Evolutionary conservation across 2,113 vertebrate genomes (phyloP), one percentile per base, ranked within the genome.

Genomic region (Pao palembangensis): DNA sequence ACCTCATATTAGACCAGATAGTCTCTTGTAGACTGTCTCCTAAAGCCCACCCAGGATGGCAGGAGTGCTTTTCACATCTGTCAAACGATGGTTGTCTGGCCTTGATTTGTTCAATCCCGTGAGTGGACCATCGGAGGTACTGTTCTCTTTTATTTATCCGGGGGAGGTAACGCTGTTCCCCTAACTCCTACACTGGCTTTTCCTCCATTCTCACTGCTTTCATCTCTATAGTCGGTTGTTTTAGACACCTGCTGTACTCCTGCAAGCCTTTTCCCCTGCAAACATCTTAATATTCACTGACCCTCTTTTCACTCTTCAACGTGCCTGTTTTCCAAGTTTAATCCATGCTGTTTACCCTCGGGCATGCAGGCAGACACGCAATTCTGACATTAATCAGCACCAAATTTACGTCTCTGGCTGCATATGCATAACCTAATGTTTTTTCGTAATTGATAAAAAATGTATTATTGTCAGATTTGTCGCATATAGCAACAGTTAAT

Each of bases 81-180:
- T 73, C 73, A 80, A 53, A 19, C 23, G 78, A 83, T 76, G 82
- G 72, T 68, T n/a, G 54, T 55, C 60, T 62, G 78, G 46, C 68
- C 64, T 76, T 74, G 71, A 58, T 66, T 69, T 78, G 64, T 46
- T 47, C 66, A 52, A 43, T 56, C 55, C 71, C 58, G 56, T 61
- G 71, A 73, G 63, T 71, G 81, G 60, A 61, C 67, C 51, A 23
- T 51, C 56, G 67, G 76, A 89, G 88, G 88, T 87, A 88, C 69
- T 1, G 58, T 73, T 71, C 16, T 23, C 18, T 51, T n/a, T 63
- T 55, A 56, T 31, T 20, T 25, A 49, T 55, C 18, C 51, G 78
- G 85, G 82, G 84, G 81, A 77, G 86, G 82, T 76, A 71, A 47
- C 5, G 16, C 75, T 72, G 51, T 75, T 67, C 73, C 78, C 71